phyloP scores from a whole-genome alignment of 2,888 invertebrate species.

The Scaeva pyrastri region DNA sequence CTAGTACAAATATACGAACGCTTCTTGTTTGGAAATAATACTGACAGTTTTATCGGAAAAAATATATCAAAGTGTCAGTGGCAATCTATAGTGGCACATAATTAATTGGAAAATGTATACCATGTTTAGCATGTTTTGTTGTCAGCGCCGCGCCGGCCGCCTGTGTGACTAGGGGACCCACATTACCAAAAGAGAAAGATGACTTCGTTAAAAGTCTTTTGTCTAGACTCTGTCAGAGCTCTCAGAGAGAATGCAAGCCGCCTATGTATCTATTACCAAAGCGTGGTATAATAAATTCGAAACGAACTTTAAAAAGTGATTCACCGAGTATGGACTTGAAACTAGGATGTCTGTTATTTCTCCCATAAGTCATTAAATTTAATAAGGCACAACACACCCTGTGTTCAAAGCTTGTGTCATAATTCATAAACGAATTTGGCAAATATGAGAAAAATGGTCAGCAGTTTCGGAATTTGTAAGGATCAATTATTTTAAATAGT shows the following conservation, averaged over 20 bases:
- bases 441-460: no score
- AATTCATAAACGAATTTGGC: no score
- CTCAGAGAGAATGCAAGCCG: neutral
- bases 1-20: neutral
- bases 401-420: no score
- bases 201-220: neutral
- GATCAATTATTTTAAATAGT: no score
- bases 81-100: conserved; percentile 62
- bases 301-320: conserved; percentile 23
- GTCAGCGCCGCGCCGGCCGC: conserved; percentile 4
- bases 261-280: neutral
- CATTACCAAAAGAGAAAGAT: conserved; percentile 28
- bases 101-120: conserved; percentile 65
- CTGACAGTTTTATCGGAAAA: conserved; percentile 66
- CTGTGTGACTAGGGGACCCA: neutral
- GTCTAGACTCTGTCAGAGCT: no score
- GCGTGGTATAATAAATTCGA: conserved; percentile 25
- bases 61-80: conserved; percentile 70
- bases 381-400: no score
- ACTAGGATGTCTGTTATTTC: no score
- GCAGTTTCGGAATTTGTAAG: no score
- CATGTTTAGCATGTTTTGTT: conserved; percentile 4
- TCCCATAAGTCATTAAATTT: no score
- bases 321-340: no score
- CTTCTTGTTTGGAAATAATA: conserved; percentile 36